A percentile compares a stretch with the other conserved stretches of the same genome.
These are phyloP conservation scores for Schizothorax lantsangensis DNA, from an alignment of 2,797 vertebrate genomes.

Conservation along the genomic window DNA sequence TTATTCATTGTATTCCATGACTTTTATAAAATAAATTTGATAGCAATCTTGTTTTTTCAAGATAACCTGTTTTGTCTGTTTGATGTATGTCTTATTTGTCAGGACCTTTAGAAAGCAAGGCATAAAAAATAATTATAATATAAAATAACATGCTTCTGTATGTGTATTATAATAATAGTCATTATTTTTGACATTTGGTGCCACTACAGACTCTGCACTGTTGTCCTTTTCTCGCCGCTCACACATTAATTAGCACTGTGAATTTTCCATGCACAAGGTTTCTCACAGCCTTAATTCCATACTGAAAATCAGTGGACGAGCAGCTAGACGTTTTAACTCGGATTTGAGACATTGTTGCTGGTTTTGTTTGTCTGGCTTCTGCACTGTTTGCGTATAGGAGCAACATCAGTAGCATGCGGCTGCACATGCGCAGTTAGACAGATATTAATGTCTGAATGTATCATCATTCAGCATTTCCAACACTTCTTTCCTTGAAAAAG, in stretches of 20 bases:
- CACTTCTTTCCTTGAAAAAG: background rate
- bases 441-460: constrained; percentile 11
- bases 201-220: background rate
- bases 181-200: constrained; percentile 11
- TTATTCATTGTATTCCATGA: background rate
- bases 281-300: background rate
- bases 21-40: background rate
- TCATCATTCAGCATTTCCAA: constrained; percentile 20
- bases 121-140: background rate
- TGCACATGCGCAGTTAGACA: background rate
- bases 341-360: background rate
- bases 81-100: background rate
- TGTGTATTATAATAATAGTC: background rate
- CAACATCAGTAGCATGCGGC: background rate
- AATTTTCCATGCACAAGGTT: background rate
- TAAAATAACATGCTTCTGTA: constrained; percentile 7
- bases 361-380: background rate
- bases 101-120: background rate
- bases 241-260: background rate
- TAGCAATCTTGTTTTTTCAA: background rate
- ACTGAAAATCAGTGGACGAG: background rate
- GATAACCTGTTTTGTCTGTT: background rate
- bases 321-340: background rate
- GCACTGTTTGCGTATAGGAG: background rate
- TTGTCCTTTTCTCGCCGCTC: background rate